phyloP scores from a whole-genome alignment of 2,797 vertebrate genomes.

The Clarias pachynema region DNA sequence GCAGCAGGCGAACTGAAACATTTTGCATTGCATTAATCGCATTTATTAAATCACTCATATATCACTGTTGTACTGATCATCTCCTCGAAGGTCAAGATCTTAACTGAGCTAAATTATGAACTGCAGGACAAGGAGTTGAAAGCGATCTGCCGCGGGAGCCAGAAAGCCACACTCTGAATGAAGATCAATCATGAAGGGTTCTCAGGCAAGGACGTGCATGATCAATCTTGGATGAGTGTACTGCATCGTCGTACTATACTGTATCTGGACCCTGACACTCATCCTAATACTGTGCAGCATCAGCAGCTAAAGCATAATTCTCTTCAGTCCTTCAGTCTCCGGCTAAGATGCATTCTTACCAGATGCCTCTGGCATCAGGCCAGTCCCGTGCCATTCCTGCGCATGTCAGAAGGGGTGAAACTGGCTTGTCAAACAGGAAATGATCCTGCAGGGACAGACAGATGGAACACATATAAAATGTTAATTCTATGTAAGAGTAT shows the following conservation, averaged over 20 bases:
- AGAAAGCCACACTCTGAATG: conserved; percentile 34
- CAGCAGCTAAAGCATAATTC: conserved; percentile 37
- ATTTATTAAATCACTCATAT: background rate
- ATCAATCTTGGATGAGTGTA: conserved; percentile 61
- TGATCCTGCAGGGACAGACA: conserved; percentile 79
- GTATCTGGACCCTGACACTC: conserved; percentile 56
- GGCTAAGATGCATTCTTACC: conserved; percentile 73
- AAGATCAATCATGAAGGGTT: conserved; percentile 63
- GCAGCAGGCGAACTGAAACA: background rate
- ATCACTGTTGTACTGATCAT: background rate
- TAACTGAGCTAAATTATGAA: conserved; percentile 50
- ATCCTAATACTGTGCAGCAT: conserved; percentile 33
- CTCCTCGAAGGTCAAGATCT: conserved; percentile 25
- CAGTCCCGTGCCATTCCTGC: conserved; percentile 97
- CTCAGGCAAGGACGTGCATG: conserved; percentile 31
- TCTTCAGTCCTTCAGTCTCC: background rate
- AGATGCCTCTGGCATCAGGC: conserved; percentile 95
- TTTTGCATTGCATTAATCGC: background rate
- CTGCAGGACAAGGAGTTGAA: conserved; percentile 20
- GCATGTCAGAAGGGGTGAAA: conserved; percentile 92
- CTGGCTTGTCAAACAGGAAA: conserved; percentile 96
- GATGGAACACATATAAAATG: background rate
- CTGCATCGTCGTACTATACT: conserved; percentile 54
- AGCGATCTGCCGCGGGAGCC: conserved; percentile 27
- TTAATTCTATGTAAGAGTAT: background rate